phyloP scores from a whole-genome alignment of 1,140 invertebrate species.

The Trichogramma pretiosum region DNA sequence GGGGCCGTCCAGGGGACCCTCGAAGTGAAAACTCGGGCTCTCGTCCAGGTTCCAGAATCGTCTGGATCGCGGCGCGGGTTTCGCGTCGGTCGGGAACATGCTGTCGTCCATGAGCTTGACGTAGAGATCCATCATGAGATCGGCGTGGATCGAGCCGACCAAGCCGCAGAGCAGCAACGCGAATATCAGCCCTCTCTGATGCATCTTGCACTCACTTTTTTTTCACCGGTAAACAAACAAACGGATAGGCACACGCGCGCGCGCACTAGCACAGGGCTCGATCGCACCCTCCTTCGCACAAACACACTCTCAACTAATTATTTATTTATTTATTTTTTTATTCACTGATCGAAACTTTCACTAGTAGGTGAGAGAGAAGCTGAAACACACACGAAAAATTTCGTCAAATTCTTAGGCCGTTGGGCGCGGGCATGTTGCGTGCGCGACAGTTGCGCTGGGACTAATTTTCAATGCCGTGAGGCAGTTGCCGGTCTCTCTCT shows the following conservation, averaged over 20 bases:
- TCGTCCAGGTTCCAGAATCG: too few relatives aligned
- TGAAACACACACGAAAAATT: too few relatives aligned
- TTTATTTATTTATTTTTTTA: neutral
- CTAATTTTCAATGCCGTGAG: slow-evolving; percentile 43
- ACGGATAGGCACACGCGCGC: too few relatives aligned
- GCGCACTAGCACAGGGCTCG: neutral
- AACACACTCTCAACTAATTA: neutral
- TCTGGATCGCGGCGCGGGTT: too few relatives aligned
- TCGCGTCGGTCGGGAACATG: slow-evolving; percentile 32
- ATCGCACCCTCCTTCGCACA: neutral
- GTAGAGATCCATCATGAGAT: slow-evolving; percentile 39
- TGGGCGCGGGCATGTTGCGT: slow-evolving; percentile 30
- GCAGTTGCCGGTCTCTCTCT: slow-evolving; percentile 4
- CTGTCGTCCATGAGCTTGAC: slow-evolving; percentile 43
- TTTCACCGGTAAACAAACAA: neutral
- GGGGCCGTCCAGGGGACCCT: slow-evolving; percentile 1
- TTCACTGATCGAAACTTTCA: too few relatives aligned
- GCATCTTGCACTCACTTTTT: slow-evolving; percentile 8
- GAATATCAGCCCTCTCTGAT: slow-evolving; percentile 30
- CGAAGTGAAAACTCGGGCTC: too few relatives aligned
- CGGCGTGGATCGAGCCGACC: neutral
- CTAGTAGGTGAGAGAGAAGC: too few relatives aligned
- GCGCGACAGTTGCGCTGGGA: slow-evolving; percentile 43
- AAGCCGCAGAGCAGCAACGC: slow-evolving; percentile 22
- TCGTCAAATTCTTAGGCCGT: too few relatives aligned